phyloP scores from a whole-genome alignment of 2,888 invertebrate species.

The Tillus elongatus region DNA sequence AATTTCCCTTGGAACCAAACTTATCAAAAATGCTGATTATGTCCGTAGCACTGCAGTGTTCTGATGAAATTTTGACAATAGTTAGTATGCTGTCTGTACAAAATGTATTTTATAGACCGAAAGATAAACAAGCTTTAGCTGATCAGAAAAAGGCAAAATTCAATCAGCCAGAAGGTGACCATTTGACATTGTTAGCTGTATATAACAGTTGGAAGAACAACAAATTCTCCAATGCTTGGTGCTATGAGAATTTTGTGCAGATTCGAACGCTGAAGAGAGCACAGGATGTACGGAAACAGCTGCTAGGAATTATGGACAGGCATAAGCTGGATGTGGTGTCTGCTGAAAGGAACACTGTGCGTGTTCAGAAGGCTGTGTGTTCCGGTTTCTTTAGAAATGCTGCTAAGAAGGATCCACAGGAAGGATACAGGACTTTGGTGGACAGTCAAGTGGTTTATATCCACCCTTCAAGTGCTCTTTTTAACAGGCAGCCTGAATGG shows the following conservation, averaged over 20 bases:
- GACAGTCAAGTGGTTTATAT: slow-evolving; percentile 98
- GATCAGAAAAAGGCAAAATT: slow-evolving; percentile 99
- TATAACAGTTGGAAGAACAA: slow-evolving; percentile 99
- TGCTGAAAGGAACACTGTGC: slow-evolving; percentile 89
- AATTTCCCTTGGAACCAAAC: slow-evolving; percentile 97
- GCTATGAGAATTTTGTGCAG: slow-evolving; percentile 98
- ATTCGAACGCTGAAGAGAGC: slow-evolving; percentile 92
- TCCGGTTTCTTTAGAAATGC: slow-evolving; percentile 98
- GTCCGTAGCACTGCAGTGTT: slow-evolving; percentile 95
- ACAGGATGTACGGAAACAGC: slow-evolving; percentile 95
- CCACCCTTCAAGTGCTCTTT: slow-evolving; percentile 95
- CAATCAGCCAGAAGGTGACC: slow-evolving; percentile 98
- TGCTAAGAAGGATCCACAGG: slow-evolving; percentile 98
- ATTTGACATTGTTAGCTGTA: slow-evolving; percentile 92
- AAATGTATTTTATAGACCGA: slow-evolving; percentile 93
- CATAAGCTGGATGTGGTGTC: slow-evolving; percentile 95
- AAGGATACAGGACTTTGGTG: slow-evolving; percentile 92
- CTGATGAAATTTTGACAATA: slow-evolving; percentile 96
- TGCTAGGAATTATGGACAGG: slow-evolving; percentile 95
- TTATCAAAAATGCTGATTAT: slow-evolving; percentile 97
- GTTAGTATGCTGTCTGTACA: slow-evolving; percentile 99
- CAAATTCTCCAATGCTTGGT: slow-evolving; percentile 98
- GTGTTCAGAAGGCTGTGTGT: slow-evolving; percentile 96
- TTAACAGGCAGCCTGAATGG: slow-evolving; percentile 99
- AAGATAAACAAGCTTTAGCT: slow-evolving; percentile 92